These are phyloP conservation scores for Euthynnus affinis DNA, from an alignment of 2,797 vertebrate genomes.

Conservation along the genomic window DNA sequence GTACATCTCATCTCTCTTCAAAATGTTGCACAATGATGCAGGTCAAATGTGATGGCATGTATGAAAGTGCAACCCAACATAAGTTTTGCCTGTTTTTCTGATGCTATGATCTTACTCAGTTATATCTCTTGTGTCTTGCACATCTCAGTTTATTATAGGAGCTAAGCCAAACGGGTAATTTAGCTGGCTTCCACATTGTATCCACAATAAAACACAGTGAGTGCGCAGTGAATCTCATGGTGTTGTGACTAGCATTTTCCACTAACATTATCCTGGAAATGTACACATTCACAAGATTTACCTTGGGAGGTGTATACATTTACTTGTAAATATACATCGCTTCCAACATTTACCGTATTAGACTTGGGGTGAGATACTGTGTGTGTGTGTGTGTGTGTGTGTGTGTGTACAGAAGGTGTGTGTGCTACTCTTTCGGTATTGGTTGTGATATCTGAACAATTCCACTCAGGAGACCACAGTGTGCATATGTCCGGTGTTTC, in stretches of 20 bases:
- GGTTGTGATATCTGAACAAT: conserved; percentile 49
- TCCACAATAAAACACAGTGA: conserved; percentile 31
- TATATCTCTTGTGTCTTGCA: conserved; percentile 10
- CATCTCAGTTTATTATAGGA: conserved; percentile 37
- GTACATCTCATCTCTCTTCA: neutral
- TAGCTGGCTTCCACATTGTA: conserved; percentile 42
- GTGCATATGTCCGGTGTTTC: conserved; percentile 45
- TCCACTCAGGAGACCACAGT: conserved; percentile 49
- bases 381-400: conserved; percentile 18
- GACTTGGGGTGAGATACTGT: conserved; percentile 8
- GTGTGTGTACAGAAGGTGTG: conserved; percentile 11
- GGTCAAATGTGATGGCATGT: conserved; percentile 26
- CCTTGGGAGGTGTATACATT: conserved; percentile 50
- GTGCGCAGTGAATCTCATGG: conserved; percentile 46
- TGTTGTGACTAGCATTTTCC: conserved; percentile 52
- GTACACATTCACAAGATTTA: conserved; percentile 64
- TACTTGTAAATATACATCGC: conserved; percentile 49
- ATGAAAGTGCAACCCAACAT: conserved; percentile 24
- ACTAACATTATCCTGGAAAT: conserved; percentile 59
- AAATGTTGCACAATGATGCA: conserved; percentile 13
- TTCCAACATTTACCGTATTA: conserved; percentile 54
- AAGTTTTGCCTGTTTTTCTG: conserved; percentile 25
- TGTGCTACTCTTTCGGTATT: conserved; percentile 26
- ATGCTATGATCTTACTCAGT: conserved; percentile 9
- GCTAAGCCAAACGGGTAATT: conserved; percentile 51